Evolutionary conservation across 2,113 vertebrate species (phyloP), one percentile per base, ranked within the genome.

Genomic region (Ictalurus furcatus): DNA sequence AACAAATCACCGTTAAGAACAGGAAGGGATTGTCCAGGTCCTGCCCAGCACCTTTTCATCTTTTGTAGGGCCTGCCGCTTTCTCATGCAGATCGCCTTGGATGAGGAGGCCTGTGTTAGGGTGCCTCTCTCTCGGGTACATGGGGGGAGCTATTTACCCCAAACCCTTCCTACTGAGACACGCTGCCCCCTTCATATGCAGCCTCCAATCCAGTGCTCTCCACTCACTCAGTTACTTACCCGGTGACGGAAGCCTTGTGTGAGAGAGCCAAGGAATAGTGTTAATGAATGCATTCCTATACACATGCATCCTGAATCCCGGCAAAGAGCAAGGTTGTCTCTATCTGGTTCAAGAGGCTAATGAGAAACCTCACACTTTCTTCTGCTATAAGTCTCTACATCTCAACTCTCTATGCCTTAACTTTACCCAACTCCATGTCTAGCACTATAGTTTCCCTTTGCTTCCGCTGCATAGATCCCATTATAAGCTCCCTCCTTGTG

Each of bases 271-370:
- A 94, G 95, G 95, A 95, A 96, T 95, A 94, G 93, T 92, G 87
- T 94, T 96, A 96, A 97, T 96, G 96, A 97, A 96, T 96, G 96
- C 95, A 96, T 96, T 96, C 96, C 96, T 96, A 96, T 95, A 93
- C 96, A 94, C 95, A 94, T 93, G 92, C 92, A 95, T 95, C 94
- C 95, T 94, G 89, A 88, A 91, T 88, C 90, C 89, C n/a, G 79
- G 92, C 90, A 90, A 90, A 87, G 59, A 69, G 69, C 81, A 84
- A 85, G 69, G 23, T 82, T 56, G 73, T 83, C 90, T 85, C 85
- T 61, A 65, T 85, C 84, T 61, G 73, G 85, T 71, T 80, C 61
- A 52, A 90, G 69, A 78, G 91, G 95, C 95, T 93, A 93, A 88
- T 67, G 74, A 88, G 88, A 87, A 34, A 59, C 30, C 48, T 37